Conservation (phyloP, 2,888 invertebrate genomes). For the Antheraea yamamai region DNA sequence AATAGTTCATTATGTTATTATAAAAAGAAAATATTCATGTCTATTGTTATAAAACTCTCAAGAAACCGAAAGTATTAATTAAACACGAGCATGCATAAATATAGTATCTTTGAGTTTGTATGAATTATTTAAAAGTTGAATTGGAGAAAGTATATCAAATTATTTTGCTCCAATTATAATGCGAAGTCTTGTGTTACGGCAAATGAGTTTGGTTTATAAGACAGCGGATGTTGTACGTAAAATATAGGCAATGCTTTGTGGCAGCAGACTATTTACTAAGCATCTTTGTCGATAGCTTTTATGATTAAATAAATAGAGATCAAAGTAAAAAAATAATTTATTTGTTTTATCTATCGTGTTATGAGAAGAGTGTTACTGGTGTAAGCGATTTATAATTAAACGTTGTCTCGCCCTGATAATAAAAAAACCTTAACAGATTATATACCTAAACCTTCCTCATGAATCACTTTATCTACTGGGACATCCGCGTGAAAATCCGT, state of each 20-base stretch:
- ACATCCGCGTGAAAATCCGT: too few species aligned
- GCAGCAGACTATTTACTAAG: background rate
- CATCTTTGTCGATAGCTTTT: background rate
- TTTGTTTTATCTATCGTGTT: background rate
- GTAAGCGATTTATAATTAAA: conserved; percentile 19
- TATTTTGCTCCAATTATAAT: conserved; percentile 75
- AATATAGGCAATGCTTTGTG: conserved; percentile 15
- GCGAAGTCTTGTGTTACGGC: conserved; percentile 58
- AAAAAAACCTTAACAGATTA: too few species aligned
- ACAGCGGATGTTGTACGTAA: conserved; percentile 2
- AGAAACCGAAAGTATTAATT: conserved; percentile 69
- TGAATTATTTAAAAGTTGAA: conserved; percentile 59
- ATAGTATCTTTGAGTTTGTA: conserved; percentile 51
- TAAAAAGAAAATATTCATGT: conserved; percentile 20
- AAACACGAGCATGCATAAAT: conserved; percentile 43
- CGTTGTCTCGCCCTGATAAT: too few species aligned
- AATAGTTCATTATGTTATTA: background rate
- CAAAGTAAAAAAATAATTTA: background rate
- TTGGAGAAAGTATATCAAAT: conserved; percentile 72
- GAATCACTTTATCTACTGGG: too few species aligned
- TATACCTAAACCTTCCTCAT: too few species aligned
- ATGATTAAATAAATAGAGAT: background rate
- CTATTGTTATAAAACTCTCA: conserved; percentile 48
- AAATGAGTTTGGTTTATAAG: conserved; percentile 44
- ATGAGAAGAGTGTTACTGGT: background rate